Conservation (phyloP, 2,797 vertebrate genomes). For the Pogoniulus pusillus region DNA sequence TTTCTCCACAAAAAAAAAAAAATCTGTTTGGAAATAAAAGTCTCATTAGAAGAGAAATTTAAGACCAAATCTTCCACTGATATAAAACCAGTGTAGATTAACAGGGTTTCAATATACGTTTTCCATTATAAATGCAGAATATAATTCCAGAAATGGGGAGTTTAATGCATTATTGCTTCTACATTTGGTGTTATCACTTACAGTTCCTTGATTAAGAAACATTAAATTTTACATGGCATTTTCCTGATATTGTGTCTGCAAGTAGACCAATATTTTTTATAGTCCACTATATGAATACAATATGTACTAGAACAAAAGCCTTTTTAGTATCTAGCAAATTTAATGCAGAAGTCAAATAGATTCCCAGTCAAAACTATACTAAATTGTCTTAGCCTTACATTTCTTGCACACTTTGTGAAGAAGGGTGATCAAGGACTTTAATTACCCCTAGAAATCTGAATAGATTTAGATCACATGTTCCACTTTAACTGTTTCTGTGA, state of each 20-base stretch:
- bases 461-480: neutral
- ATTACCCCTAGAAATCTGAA: neutral
- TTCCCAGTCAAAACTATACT: neutral
- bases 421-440: neutral
- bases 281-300: neutral
- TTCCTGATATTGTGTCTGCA: neutral
- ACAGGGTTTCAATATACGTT: neutral
- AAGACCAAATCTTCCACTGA: neutral
- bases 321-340: neutral
- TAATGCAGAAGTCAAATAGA: neutral
- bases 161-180: neutral
- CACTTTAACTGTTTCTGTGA: neutral
- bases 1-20: neutral
- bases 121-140: neutral
- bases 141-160: neutral
- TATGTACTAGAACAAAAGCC: neutral
- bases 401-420: neutral
- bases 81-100: neutral
- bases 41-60: neutral
- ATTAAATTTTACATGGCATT: neutral
- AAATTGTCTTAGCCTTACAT: neutral
- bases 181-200: neutral
- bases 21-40: neutral
- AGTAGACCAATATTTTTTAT: neutral
- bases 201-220: neutral